Percentiles rank a stretch among this genome's conserved stretches.
Evolutionary conservation across 2,797 vertebrate species (phyloP).

Genomic region (Hozukius guyotensis): DNA sequence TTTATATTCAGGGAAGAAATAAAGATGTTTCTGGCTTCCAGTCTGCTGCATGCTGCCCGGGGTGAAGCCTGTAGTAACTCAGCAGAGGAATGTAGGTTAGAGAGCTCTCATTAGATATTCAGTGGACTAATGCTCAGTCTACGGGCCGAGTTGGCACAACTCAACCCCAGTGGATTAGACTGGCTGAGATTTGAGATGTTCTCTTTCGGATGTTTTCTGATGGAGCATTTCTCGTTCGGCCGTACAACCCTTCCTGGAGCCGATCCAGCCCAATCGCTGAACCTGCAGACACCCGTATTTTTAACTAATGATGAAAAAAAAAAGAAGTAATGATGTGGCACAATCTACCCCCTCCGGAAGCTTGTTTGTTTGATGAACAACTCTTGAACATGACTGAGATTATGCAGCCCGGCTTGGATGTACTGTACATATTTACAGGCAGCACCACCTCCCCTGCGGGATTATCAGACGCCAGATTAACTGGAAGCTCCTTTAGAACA

Average conservation of each 20-base stretch:
- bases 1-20: background rate
- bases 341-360: conserved; percentile 38
- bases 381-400: conserved; percentile 67
- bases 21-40: background rate
- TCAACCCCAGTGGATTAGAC: conserved; percentile 66
- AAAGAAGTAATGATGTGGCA: background rate
- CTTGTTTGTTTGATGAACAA: conserved; percentile 48
- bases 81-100: conserved; percentile 68
- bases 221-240: conserved; percentile 50
- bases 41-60: conserved; percentile 14
- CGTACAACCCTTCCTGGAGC: conserved; percentile 57
- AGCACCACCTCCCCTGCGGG: conserved; percentile 55
- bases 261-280: conserved; percentile 47
- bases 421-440: conserved; percentile 69
- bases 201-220: conserved; percentile 62
- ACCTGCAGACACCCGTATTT: conserved; percentile 28
- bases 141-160: conserved; percentile 58
- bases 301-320: conserved; percentile 5
- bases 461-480: conserved; percentile 76
- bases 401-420: conserved; percentile 52
- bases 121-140: conserved; percentile 61
- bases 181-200: conserved; percentile 70
- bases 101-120: conserved; percentile 61
- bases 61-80: conserved; percentile 40
- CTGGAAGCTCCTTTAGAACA: conserved; percentile 73